Conservation (phyloP, 2,797 vertebrate genomes). For the Etheostoma nigrum region DNA sequence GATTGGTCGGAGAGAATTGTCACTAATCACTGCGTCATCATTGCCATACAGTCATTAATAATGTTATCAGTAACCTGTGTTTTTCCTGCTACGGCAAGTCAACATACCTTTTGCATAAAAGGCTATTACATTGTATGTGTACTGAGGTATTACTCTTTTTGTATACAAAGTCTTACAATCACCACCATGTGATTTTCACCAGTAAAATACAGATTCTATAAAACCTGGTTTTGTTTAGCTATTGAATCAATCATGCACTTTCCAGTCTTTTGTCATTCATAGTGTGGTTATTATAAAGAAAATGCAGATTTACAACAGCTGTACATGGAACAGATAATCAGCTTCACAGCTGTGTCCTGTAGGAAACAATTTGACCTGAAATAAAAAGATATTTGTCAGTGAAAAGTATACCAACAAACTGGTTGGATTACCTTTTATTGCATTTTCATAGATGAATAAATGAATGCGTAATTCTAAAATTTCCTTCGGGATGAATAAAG, state of each 20-base stretch:
- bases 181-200: too few relatives aligned
- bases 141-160: background rate
- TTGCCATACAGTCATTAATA: background rate
- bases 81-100: background rate
- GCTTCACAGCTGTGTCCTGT: background rate
- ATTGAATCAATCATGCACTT: background rate
- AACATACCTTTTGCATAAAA: background rate
- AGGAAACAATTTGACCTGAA: background rate
- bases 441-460: background rate
- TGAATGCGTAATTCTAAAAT: too few relatives aligned
- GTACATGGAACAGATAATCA: background rate
- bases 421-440: too few relatives aligned
- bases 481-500: too few relatives aligned
- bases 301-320: background rate
- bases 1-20: too few relatives aligned
- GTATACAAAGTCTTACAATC: background rate
- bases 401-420: too few relatives aligned
- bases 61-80: constrained; percentile 8
- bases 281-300: too few relatives aligned
- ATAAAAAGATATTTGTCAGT: background rate
- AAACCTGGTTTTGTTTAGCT: background rate
- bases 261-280: background rate
- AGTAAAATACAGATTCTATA: background rate
- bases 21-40: too few relatives aligned
- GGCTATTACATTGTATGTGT: background rate